Evolutionary conservation across 1,140 invertebrate genomes (phyloP).

Genomic region (Cepaea nemoralis): DNA sequence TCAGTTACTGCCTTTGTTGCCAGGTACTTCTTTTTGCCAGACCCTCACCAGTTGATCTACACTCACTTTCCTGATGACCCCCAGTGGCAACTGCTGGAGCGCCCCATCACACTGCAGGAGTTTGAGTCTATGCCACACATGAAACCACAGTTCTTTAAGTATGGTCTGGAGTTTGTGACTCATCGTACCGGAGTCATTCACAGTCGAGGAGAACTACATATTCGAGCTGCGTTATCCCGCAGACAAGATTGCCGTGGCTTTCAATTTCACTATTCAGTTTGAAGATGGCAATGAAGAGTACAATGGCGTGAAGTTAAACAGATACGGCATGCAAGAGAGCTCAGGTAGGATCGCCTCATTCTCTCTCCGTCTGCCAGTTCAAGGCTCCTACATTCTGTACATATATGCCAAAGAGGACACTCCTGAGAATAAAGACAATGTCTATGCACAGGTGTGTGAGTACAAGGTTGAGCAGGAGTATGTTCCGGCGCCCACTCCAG

Average conservation of each 20-base stretch:
- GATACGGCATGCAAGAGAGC: constrained; percentile 70
- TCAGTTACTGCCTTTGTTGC: neutral
- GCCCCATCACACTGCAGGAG: constrained; percentile 64
- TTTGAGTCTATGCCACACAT: constrained; percentile 72
- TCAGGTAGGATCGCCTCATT: constrained; percentile 67
- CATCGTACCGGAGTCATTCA: constrained; percentile 69
- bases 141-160: constrained; percentile 72
- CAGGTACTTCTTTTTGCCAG: constrained; percentile 70
- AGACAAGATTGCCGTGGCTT: constrained; percentile 65
- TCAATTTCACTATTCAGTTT: constrained; percentile 70
- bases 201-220: constrained; percentile 65
- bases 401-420: constrained; percentile 71
- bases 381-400: constrained; percentile 69
- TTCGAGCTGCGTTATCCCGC: constrained; percentile 63
- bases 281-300: constrained; percentile 69
- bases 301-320: constrained; percentile 65
- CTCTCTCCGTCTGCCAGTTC: constrained; percentile 68
- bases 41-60: constrained; percentile 71
- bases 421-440: constrained; percentile 68
- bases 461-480: constrained; percentile 69
- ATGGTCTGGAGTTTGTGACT: constrained; percentile 70
- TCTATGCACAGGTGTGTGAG: constrained; percentile 72
- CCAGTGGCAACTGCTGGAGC: constrained; percentile 71
- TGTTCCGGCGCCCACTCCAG: constrained; percentile 45
- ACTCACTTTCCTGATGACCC: constrained; percentile 71